Base-by-base conservation (phyloP, 2,888 invertebrate genomes). In the Marronus borbonicus region DNA sequence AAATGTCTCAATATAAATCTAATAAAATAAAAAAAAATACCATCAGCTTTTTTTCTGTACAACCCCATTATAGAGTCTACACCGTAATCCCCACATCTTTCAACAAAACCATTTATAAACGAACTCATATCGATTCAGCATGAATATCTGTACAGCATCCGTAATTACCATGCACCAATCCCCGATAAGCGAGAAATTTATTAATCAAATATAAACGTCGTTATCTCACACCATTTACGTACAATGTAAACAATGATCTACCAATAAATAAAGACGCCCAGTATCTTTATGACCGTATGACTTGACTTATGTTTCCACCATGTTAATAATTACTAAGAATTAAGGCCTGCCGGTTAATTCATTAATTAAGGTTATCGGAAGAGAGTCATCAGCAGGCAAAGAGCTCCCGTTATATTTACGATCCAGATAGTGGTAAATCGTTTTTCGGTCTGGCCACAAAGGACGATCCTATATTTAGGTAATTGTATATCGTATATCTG, bases 311-410 rank as follows among this genome's bases (percentile, higher is more conserved):
- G 76, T 76, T 65, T 55, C 76, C 65, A 65, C 65, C 50, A 65
- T 65, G 76, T 76, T 65, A 70, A 76, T 60, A 65, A 76, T 65
- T 64, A 76, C 65, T 24, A 52, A 65, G 64, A 52, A 76, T 65
- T 64, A 65, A 69, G 70, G 70, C 55, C 70, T 39, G 64, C 65
- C 31, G 31, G 64, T 50, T 65, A 75, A 75, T 75, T 64, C 75
- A 76, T 76, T 76, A 64, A 76, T 76, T 76, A 76, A 76, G 64
- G 76, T 76, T 76, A 76, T 76, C 76, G 44, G 20, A 20, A 14
- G 49, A 74, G 36, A 60, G 75, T 49, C 64, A 74, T 74, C 62
- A 44, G 74, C 31, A 31, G 69, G 31, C 69, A 39, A 70, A 58
- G 58, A 70, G 70, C 8, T 28, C 55, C 70, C 55, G 70, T 70